Percentiles rank a stretch among this genome's conserved stretches.
These are phyloP conservation scores for Atherinosoma microstoma DNA, from an alignment of 2,797 vertebrate genomes.

Conservation along the genomic window DNA sequence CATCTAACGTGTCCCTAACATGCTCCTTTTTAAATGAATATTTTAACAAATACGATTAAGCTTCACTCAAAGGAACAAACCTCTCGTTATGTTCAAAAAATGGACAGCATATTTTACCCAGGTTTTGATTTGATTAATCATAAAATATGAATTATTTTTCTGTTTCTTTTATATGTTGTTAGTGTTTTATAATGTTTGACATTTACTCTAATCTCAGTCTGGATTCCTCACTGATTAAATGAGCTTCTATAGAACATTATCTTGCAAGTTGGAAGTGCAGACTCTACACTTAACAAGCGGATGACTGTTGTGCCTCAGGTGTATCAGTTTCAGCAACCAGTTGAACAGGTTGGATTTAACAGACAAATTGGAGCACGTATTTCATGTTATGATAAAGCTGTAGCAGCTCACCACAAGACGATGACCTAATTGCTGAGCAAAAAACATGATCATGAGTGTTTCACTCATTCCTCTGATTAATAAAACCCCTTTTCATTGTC, in stretches of 20 bases:
- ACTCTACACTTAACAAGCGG: slow-evolving; percentile 18
- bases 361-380: slow-evolving; percentile 24
- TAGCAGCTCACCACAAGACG: slow-evolving; percentile 35
- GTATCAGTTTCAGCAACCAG: slow-evolving; percentile 60
- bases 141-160: not conserved
- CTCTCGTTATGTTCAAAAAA: too few species aligned
- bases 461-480: slow-evolving; percentile 44
- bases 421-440: slow-evolving; percentile 47
- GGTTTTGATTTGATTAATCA: not conserved
- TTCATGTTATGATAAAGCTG: not conserved
- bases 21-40: too few species aligned
- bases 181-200: not conserved
- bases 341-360: slow-evolving; percentile 65
- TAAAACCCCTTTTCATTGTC: slow-evolving; percentile 17
- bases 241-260: not conserved
- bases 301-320: slow-evolving; percentile 73
- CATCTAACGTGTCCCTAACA: too few species aligned
- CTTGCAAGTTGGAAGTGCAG: not conserved
- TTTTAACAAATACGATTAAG: too few species aligned
- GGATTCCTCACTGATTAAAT: slow-evolving; percentile 7
- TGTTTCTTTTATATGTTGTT: not conserved
- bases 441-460: slow-evolving; percentile 19
- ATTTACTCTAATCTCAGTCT: not conserved
- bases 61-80: too few species aligned
- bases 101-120: not conserved